Percentiles rank a stretch among this genome's conserved stretches.
These are phyloP conservation scores for Melozone crissalis DNA, from an alignment of 2,113 vertebrate genomes.

Conservation along the genomic window DNA sequence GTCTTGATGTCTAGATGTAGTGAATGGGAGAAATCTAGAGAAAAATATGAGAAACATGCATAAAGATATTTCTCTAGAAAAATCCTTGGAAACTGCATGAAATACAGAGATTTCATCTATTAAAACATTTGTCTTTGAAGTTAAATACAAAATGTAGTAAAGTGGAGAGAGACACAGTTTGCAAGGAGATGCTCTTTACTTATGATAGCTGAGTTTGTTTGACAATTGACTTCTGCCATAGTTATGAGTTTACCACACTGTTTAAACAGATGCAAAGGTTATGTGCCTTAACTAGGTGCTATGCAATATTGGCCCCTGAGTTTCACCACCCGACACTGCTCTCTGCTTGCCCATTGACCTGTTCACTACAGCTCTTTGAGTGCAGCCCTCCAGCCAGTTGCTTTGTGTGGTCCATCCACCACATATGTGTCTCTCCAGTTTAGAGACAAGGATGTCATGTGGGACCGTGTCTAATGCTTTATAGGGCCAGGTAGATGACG, in stretches of 20 bases:
- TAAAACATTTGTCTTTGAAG: background rate
- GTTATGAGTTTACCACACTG: background rate
- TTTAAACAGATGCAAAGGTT: background rate
- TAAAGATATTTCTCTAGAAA: background rate
- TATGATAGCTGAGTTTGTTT: background rate
- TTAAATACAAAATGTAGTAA: background rate
- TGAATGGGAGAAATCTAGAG: background rate
- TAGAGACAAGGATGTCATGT: background rate
- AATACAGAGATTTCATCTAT: background rate
- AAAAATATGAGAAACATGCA: background rate
- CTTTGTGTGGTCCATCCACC: background rate
- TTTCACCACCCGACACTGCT: fast-evolving
- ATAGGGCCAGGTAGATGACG: fast-evolving
- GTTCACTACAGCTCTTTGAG: background rate
- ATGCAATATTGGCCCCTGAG: background rate
- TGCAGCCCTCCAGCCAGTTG: background rate
- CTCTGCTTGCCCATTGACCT: fast-evolving
- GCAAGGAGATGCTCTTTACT: background rate
- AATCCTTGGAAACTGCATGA: background rate
- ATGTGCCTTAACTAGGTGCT: background rate
- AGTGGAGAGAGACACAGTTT: background rate
- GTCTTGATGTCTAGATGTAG: background rate
- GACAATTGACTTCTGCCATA: background rate
- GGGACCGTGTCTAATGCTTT: background rate
- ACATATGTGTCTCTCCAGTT: background rate